phyloP scores from a whole-genome alignment of 2,888 invertebrate species.

The Diarsia rubi region DNA sequence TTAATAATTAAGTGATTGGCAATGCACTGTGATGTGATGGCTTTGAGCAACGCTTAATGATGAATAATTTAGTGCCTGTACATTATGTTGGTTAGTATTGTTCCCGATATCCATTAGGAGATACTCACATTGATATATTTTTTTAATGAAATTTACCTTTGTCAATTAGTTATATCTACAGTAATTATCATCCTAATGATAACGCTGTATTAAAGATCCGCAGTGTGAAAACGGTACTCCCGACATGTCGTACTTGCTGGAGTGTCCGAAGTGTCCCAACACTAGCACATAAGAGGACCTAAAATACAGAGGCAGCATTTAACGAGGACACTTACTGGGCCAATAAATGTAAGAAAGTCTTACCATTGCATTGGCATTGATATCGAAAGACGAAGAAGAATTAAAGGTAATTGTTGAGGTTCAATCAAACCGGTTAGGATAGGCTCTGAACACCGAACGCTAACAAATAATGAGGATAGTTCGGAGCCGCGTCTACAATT shows the following conservation, averaged over 20 bases:
- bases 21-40: slow-evolving; percentile 27
- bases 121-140: background rate
- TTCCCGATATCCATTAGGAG: slow-evolving; percentile 25
- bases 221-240: background rate
- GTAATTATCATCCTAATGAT: background rate
- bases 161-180: background rate
- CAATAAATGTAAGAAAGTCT: background rate
- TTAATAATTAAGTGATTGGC: slow-evolving; percentile 38
- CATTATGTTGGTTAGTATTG: slow-evolving; percentile 29
- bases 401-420: background rate
- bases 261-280: background rate
- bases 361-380: background rate
- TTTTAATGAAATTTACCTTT: background rate
- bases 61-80: slow-evolving; percentile 35
- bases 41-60: slow-evolving; percentile 16
- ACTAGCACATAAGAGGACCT: background rate
- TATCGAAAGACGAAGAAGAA: background rate
- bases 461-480: background rate
- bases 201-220: background rate
- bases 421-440: background rate
- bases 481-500: background rate
- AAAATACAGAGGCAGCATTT: background rate
- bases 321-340: background rate
- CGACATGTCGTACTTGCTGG: background rate
- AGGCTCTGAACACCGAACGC: background rate